These are phyloP conservation scores for Pholis gunnellus DNA, from an alignment of 2,113 vertebrate genomes.

Conservation along the genomic window DNA sequence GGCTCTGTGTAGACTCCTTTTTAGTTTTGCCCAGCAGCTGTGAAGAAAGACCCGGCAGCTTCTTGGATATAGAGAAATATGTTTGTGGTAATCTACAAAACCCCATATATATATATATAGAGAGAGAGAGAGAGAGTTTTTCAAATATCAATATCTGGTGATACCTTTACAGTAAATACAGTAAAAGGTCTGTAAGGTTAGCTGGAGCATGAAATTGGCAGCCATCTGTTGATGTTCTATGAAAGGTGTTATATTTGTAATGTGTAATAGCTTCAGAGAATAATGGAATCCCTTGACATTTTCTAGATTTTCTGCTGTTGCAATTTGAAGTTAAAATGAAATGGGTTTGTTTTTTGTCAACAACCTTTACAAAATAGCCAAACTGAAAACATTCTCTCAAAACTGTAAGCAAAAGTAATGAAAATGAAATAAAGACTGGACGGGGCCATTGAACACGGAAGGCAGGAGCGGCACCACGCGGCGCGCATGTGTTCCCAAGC, in stretches of 20 bases:
- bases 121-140: too few relatives aligned
- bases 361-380: slow-evolving; percentile 20
- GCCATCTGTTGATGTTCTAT: background rate
- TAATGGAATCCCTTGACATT: background rate
- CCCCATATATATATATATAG: too few relatives aligned
- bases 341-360: slow-evolving; percentile 5
- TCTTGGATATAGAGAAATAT: background rate
- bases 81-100: background rate
- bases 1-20: too few relatives aligned
- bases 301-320: background rate
- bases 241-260: background rate
- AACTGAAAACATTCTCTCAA: slow-evolving; percentile 14
- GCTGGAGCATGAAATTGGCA: background rate
- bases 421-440: slow-evolving; percentile 15
- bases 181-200: background rate
- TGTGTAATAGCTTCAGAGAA: background rate
- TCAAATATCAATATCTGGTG: slow-evolving; percentile 1
- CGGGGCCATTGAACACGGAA: too few relatives aligned
- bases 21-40: background rate
- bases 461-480: too few relatives aligned
- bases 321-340: slow-evolving; percentile 10
- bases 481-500: too few relatives aligned
- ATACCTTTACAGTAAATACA: background rate
- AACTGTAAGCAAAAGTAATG: slow-evolving; percentile 3
- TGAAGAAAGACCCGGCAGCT: too few relatives aligned